Percentiles rank a stretch among this genome's conserved stretches.
phyloP scores from a whole-genome alignment of 1,140 invertebrate species.

The Penaeus indicus region DNA sequence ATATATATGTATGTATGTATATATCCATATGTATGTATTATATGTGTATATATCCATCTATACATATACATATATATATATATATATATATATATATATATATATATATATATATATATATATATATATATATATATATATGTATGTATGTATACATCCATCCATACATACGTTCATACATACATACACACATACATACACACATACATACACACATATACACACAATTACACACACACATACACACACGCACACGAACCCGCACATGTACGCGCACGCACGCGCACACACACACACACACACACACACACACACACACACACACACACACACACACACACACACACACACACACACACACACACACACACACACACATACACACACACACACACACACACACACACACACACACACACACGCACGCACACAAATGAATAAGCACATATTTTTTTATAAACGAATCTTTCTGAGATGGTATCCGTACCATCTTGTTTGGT shows the following conservation, averaged over 20 bases:
- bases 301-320: not conserved
- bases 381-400: not conserved
- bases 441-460: too few relatives aligned
- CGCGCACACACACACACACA: slow-evolving; percentile 17
- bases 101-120: too few relatives aligned
- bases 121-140: too few relatives aligned
- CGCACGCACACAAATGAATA: not conserved
- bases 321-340: not conserved
- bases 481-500: too few relatives aligned
- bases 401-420: not conserved
- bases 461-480: too few relatives aligned
- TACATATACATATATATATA: too few relatives aligned
- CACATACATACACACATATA: not conserved
- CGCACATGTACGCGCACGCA: not conserved
- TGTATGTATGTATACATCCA: not conserved
- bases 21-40: too few relatives aligned
- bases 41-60: too few relatives aligned
- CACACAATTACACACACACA: not conserved
- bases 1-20: too few relatives aligned
- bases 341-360: not conserved
- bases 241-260: not conserved
- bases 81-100: too few relatives aligned
- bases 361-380: slow-evolving; percentile 11
- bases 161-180: not conserved
- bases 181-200: slow-evolving; percentile 7